These are phyloP conservation scores for Ormyrus rosae DNA, from an alignment of 2,888 invertebrate species.

Conservation along the genomic window DNA sequence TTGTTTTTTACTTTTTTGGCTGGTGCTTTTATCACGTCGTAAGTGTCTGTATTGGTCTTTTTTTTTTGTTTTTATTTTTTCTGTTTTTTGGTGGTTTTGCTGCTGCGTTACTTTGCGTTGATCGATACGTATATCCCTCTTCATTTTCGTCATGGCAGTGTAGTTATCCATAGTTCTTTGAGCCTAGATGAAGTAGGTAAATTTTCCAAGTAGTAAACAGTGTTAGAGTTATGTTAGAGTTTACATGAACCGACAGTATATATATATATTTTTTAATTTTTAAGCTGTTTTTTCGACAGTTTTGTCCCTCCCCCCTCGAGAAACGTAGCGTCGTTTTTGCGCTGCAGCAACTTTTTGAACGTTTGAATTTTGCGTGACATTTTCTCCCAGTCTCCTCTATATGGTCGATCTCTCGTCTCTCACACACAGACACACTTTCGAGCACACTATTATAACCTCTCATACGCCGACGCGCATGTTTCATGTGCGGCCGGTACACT, in stretches of 20 bases:
- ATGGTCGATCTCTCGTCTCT: conserved; percentile 40
- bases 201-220: not conserved
- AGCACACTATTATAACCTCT: conserved; percentile 36
- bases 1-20: conserved; percentile 11
- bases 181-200: not conserved
- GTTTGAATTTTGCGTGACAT: conserved; percentile 54
- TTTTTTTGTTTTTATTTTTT: conserved; percentile 1
- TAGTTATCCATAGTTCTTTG: too few species aligned
- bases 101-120: not conserved
- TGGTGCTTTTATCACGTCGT: not conserved
- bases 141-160: too few species aligned
- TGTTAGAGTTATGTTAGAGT: not conserved
- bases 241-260: not conserved
- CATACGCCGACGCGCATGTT: conserved; percentile 20
- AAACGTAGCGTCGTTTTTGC: too few species aligned
- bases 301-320: too few species aligned
- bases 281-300: too few species aligned
- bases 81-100: not conserved
- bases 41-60: not conserved
- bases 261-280: too few species aligned
- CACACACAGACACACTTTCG: conserved; percentile 31
- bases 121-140: not conserved
- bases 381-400: conserved; percentile 53
- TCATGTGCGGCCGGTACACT: conserved; percentile 21
- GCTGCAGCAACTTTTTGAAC: conserved; percentile 17